These are phyloP conservation scores for Diachasma alloeum DNA, from an alignment of 1,140 invertebrate species.

Conservation along the genomic window DNA sequence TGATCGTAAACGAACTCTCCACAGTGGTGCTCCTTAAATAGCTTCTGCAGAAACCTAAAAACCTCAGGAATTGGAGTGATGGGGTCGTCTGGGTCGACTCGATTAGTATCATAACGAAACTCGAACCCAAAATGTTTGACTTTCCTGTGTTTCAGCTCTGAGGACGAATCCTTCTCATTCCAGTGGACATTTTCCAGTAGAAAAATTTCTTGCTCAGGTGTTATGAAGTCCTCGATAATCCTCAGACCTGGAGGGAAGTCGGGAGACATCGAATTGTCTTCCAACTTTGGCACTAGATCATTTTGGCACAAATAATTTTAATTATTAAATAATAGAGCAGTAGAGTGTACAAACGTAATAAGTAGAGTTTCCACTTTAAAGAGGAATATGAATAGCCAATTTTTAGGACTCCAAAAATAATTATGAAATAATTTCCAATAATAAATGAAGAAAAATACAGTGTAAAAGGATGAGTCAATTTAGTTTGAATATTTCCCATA, in stretches of 20 bases:
- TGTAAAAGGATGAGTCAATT: no score
- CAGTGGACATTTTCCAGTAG: constrained; percentile 73
- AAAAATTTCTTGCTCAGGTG: constrained; percentile 73
- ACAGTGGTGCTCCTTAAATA: constrained; percentile 66
- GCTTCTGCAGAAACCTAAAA: constrained; percentile 73
- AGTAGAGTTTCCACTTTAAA: no score
- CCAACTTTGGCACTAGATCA: constrained; percentile 53
- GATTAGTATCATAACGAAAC: constrained; percentile 90
- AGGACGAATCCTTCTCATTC: constrained; percentile 52
- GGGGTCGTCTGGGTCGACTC: constrained; percentile 79
- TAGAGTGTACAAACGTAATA: no score
- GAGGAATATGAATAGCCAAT: no score
- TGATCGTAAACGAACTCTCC: constrained; percentile 79
- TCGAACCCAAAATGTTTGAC: constrained; percentile 96
- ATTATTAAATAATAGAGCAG: no score
- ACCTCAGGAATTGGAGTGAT: constrained; percentile 76
- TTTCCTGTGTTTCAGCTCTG: constrained; percentile 81
- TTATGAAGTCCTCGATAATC: constrained; percentile 79
- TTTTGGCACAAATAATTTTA: no score
- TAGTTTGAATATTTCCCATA: no score
- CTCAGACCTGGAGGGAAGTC: constrained; percentile 75
- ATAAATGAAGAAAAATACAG: no score
- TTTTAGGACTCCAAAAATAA: no score
- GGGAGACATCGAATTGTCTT: constrained; percentile 39
- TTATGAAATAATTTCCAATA: no score